Evolutionary conservation across 2,113 vertebrate species (phyloP).

Genomic region (Candoia aspera): DNA sequence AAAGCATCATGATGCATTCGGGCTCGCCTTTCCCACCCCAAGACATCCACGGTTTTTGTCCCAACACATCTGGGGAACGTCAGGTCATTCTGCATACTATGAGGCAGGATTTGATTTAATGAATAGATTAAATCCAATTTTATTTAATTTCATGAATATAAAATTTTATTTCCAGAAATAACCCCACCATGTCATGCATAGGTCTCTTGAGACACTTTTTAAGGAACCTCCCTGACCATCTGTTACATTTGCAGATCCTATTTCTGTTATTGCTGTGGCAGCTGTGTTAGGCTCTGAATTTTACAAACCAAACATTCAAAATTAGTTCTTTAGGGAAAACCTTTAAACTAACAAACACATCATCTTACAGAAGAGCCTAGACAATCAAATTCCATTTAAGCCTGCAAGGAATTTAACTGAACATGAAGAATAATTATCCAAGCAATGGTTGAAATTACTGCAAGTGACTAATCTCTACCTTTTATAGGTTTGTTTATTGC

Average conservation of each 20-base stretch:
- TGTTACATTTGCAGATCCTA: slow-evolving; percentile 17
- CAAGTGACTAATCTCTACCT: slow-evolving; percentile 38
- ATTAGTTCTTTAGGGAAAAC: slow-evolving; percentile 47
- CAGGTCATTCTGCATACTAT: neutral
- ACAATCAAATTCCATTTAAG: slow-evolving; percentile 40
- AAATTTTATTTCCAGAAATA: slow-evolving; percentile 37
- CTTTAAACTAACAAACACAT: slow-evolving; percentile 54
- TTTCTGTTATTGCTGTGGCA: slow-evolving; percentile 50
- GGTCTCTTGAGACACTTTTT: slow-evolving; percentile 25
- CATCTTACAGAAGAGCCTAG: slow-evolving; percentile 39
- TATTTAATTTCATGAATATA: neutral
- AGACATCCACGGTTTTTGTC: neutral
- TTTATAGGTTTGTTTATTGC: slow-evolving; percentile 38
- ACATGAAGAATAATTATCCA: slow-evolving; percentile 53
- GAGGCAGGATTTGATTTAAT: neutral
- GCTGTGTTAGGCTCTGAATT: slow-evolving; percentile 53
- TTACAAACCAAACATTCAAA: slow-evolving; percentile 59
- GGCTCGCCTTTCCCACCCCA: neutral
- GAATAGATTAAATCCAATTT: neutral
- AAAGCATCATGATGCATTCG: neutral
- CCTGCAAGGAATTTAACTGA: slow-evolving; percentile 49
- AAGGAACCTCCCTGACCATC: slow-evolving; percentile 36
- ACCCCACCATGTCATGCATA: slow-evolving; percentile 33
- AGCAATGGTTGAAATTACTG: slow-evolving; percentile 42
- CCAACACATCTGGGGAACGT: neutral